Evolutionary conservation across 2,113 vertebrate genomes (phyloP).

Genomic region (Speoplatyrhinus poulsoni): DNA sequence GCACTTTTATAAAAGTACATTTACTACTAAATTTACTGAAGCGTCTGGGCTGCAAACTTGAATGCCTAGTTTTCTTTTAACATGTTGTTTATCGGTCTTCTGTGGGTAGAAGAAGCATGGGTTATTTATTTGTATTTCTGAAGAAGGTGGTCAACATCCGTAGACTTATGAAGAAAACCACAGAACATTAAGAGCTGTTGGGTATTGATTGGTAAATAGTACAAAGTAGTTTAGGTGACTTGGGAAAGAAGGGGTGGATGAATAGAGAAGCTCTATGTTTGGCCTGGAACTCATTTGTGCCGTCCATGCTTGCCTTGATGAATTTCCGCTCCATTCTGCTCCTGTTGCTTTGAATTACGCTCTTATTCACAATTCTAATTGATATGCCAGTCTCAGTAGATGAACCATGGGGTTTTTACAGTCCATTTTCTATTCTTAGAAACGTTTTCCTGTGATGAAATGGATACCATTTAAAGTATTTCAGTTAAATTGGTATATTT

Average conservation of each 20-base stretch:
- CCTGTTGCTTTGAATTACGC: constrained; percentile 79
- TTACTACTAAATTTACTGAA: constrained; percentile 55
- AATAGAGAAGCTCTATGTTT: constrained; percentile 52
- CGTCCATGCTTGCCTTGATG: constrained; percentile 80
- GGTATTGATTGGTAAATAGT: constrained; percentile 15
- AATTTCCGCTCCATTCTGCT: constrained; percentile 78
- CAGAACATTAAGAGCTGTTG: constrained; percentile 54
- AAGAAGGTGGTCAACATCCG: constrained; percentile 65
- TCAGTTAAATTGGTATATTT: background rate
- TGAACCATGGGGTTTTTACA: constrained; percentile 72
- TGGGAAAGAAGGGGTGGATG: constrained; percentile 48
- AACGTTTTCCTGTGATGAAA: constrained; percentile 52
- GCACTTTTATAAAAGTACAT: constrained; percentile 71
- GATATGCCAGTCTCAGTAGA: constrained; percentile 74
- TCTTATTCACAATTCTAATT: constrained; percentile 79
- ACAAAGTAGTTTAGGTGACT: constrained; percentile 52
- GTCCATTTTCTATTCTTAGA: constrained; percentile 71
- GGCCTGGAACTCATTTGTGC: constrained; percentile 73
- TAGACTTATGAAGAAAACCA: constrained; percentile 59
- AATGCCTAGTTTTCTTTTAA: constrained; percentile 62
- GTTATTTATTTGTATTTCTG: constrained; percentile 62
- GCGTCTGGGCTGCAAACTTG: constrained; percentile 58
- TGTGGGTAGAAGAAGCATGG: constrained; percentile 49
- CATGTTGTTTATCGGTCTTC: constrained; percentile 65
- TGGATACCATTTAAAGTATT: background rate